Evolutionary conservation across 2,113 vertebrate species (phyloP).

Genomic region (Petromus typicus): DNA sequence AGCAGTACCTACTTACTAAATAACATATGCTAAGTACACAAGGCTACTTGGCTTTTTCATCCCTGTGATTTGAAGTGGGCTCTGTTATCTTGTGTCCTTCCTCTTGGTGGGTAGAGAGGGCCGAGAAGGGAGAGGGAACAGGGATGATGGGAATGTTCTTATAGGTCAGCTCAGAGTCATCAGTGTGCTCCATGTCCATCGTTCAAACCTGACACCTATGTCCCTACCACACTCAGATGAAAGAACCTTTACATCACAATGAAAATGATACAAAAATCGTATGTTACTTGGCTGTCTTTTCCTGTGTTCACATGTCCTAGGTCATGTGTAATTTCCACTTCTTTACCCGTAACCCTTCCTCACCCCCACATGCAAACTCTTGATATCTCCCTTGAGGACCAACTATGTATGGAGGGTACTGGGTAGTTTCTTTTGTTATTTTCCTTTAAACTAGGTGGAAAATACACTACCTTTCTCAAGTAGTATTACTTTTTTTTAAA

Average conservation of each 20-base stretch:
- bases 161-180: neutral
- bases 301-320: conserved; percentile 46
- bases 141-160: conserved; percentile 16
- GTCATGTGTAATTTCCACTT: conserved; percentile 16
- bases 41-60: neutral
- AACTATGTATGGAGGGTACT: neutral
- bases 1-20: neutral
- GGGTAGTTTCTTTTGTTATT: neutral
- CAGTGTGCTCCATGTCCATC: neutral
- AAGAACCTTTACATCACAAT: conserved; percentile 58
- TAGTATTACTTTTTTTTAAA: too few species aligned
- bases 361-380: neutral
- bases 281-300: conserved; percentile 21
- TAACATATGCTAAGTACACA: conserved; percentile 30
- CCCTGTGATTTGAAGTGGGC: conserved; percentile 9
- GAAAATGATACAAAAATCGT: conserved; percentile 59
- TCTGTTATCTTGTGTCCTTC: neutral
- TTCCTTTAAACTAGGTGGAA: conserved; percentile 26
- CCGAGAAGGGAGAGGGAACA: neutral
- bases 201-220: neutral
- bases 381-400: conserved; percentile 18
- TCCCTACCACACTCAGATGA: conserved; percentile 22
- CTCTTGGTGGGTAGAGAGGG: neutral
- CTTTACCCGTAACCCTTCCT: neutral
- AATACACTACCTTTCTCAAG: neutral